phyloP scores from a whole-genome alignment of 2,888 invertebrate genomes.

The Rhorus exstirpatorius region DNA sequence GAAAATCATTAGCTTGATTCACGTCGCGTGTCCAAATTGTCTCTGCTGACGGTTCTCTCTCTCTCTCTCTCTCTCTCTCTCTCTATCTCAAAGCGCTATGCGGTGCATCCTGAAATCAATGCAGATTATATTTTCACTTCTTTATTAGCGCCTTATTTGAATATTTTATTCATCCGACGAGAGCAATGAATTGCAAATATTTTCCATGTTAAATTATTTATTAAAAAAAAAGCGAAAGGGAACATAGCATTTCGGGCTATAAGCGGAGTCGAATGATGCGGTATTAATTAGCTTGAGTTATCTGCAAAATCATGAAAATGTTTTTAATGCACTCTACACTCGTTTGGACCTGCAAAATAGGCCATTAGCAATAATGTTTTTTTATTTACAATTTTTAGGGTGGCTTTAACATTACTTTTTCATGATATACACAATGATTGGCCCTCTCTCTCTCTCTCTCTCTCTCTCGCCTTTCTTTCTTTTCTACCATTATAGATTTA shows the following conservation, averaged over 20 bases:
- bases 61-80: constrained; percentile 44
- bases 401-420: constrained; percentile 37
- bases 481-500: background rate
- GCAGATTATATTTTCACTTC: constrained; percentile 45
- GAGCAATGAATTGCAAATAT: constrained; percentile 51
- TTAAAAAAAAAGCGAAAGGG: constrained; percentile 16
- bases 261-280: constrained; percentile 22
- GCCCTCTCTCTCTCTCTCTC: constrained; percentile 23
- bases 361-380: constrained; percentile 64
- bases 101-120: constrained; percentile 59
- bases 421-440: constrained; percentile 6
- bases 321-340: constrained; percentile 72
- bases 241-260: constrained; percentile 30
- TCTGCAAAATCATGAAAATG: constrained; percentile 53
- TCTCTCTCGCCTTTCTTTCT: background rate
- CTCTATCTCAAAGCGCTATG: constrained; percentile 46
- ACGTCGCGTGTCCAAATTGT: constrained; percentile 52
- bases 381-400: constrained; percentile 31
- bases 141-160: constrained; percentile 30
- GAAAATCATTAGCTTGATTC: constrained; percentile 62
- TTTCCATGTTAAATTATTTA: constrained; percentile 42
- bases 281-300: constrained; percentile 62
- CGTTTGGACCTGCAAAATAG: constrained; percentile 74
- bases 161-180: constrained; percentile 53
- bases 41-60: constrained; percentile 29